phyloP scores from a whole-genome alignment of 1,140 invertebrate genomes.

The Limonius californicus region DNA sequence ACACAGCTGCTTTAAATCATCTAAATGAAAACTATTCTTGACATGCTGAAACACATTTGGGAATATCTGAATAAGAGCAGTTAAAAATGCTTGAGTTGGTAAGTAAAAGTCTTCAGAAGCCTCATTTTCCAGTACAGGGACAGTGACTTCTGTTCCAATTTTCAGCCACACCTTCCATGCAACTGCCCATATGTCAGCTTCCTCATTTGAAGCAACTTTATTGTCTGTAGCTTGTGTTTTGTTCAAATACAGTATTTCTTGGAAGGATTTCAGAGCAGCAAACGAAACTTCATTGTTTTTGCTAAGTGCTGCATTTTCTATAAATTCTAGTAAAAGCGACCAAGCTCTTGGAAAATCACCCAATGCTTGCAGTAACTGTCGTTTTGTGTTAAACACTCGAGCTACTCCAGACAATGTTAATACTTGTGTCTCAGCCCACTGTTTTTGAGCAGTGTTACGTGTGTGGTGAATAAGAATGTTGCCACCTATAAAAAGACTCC shows the following conservation, averaged over 20 bases:
- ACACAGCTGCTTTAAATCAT: slow-evolving; percentile 78
- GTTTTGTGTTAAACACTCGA: slow-evolving; percentile 82
- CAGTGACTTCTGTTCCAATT: slow-evolving; percentile 75
- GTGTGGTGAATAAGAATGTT: slow-evolving; percentile 98
- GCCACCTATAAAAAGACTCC: slow-evolving; percentile 47
- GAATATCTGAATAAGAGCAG: slow-evolving; percentile 90
- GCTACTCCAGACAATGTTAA: slow-evolving; percentile 62
- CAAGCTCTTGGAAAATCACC: slow-evolving; percentile 91
- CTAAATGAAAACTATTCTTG: slow-evolving; percentile 67
- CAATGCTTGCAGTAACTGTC: slow-evolving; percentile 75
- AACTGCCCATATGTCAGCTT: slow-evolving; percentile 67
- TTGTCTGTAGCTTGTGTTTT: slow-evolving; percentile 47
- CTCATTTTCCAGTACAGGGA: slow-evolving; percentile 56
- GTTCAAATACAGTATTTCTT: slow-evolving; percentile 79
- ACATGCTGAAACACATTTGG: slow-evolving; percentile 90
- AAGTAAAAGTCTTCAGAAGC: slow-evolving; percentile 65
- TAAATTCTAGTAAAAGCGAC: slow-evolving; percentile 88
- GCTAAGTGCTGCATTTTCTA: slow-evolving; percentile 86
- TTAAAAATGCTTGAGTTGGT: slow-evolving; percentile 88
- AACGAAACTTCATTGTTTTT: slow-evolving; percentile 94
- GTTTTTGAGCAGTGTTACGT: slow-evolving; percentile 97
- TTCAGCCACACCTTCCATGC: slow-evolving; percentile 85
- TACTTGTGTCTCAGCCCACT: slow-evolving; percentile 94
- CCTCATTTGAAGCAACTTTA: slow-evolving; percentile 42
- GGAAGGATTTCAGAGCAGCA: slow-evolving; percentile 91